phyloP scores from a whole-genome alignment of 2,797 vertebrate species.

The Taenioides sp. region DNA sequence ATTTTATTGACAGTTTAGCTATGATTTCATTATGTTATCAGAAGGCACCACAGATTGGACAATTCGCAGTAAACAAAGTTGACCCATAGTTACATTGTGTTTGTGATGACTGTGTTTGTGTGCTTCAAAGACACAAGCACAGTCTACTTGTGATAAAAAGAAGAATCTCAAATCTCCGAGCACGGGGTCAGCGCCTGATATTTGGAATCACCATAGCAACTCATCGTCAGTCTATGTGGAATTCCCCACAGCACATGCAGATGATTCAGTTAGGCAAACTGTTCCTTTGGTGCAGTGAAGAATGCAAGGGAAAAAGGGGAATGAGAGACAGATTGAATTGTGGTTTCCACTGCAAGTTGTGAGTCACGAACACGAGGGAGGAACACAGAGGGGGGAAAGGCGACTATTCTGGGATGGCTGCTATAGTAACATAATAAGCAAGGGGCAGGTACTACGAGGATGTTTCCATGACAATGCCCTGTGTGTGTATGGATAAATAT shows the following conservation, averaged over 20 bases:
- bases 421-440: conserved; percentile 85
- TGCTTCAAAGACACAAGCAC: conserved; percentile 40
- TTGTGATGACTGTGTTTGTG: conserved; percentile 23
- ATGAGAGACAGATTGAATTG: conserved; percentile 79
- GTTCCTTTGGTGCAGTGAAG: conserved; percentile 63
- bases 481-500: conserved; percentile 77
- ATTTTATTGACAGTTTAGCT: too few species aligned
- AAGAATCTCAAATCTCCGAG: conserved; percentile 50
- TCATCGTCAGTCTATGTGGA: conserved; percentile 66
- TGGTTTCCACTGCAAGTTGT: conserved; percentile 80
- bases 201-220: conserved; percentile 73
- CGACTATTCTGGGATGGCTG: conserved; percentile 84
- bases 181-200: conserved; percentile 57
- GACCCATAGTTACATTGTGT: conserved; percentile 30
- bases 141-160: conserved; percentile 40
- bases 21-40: conserved; percentile 7
- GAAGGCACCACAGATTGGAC: conserved; percentile 5
- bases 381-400: conserved; percentile 52
- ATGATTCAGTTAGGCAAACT: conserved; percentile 68
- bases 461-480: conserved; percentile 78
- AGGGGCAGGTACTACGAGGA: conserved; percentile 70
- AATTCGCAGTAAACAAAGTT: conserved; percentile 43
- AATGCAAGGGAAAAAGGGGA: conserved; percentile 68
- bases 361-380: conserved; percentile 81
- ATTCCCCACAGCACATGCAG: conserved; percentile 61